These are phyloP conservation scores for Manis javanica DNA, from an alignment of 2,797 vertebrate species.

Conservation along the genomic window DNA sequence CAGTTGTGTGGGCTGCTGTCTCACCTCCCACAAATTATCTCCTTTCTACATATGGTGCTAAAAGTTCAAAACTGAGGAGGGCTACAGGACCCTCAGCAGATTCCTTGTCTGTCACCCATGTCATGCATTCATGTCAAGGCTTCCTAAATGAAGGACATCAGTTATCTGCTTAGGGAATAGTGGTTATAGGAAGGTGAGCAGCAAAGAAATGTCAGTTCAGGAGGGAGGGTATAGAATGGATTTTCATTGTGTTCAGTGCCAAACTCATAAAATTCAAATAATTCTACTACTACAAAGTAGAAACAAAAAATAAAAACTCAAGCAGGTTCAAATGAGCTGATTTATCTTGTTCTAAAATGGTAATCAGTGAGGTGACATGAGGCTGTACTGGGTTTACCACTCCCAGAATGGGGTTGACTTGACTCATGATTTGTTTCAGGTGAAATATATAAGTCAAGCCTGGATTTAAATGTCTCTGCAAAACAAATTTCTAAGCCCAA, in stretches of 20 bases:
- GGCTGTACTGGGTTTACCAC: not conserved
- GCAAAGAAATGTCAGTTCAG: slow-evolving; percentile 10
- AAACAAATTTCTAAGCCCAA: slow-evolving; percentile 11
- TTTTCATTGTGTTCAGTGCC: slow-evolving; percentile 62
- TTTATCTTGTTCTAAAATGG: not conserved
- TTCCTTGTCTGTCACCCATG: slow-evolving; percentile 13
- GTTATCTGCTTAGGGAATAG: slow-evolving; percentile 14
- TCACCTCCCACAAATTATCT: slow-evolving; percentile 79
- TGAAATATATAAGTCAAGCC: not conserved
- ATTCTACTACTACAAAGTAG: not conserved
- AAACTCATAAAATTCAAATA: slow-evolving; percentile 51
- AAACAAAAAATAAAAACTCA: not conserved
- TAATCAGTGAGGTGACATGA: not conserved
- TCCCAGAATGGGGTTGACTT: not conserved
- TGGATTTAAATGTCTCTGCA: not conserved
- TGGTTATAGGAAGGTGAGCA: slow-evolving; percentile 51
- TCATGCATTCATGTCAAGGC: slow-evolving; percentile 59
- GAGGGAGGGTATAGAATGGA: not conserved
- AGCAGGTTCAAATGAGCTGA: not conserved
- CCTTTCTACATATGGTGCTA: slow-evolving; percentile 88
- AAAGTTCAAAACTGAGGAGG: slow-evolving; percentile 82
- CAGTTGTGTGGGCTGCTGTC: slow-evolving; percentile 79
- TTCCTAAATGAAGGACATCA: slow-evolving; percentile 48
- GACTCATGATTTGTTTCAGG: not conserved
- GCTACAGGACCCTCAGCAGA: slow-evolving; percentile 77